Evolutionary conservation across 2,113 vertebrate genomes (phyloP), one percentile per base, ranked within the genome.

Genomic region (Ceyx margarethae): DNA sequence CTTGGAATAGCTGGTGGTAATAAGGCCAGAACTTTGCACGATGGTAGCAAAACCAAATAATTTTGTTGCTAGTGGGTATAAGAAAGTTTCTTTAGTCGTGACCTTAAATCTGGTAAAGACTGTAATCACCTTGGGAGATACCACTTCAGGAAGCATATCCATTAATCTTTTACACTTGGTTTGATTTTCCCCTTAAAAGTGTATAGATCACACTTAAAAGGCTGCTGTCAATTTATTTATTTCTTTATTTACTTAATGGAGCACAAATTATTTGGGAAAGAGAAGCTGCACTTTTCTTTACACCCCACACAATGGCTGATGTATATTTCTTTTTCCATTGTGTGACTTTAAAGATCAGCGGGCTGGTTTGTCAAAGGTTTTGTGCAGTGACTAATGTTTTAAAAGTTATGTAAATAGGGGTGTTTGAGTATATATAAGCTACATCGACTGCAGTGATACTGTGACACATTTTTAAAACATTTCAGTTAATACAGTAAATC

Each of bases 121-220:
- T 91, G 54, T 71, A 92, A 91, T 94, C 73, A 91, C 60, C 61
- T 58, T 96, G 89, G 95, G 95, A 97, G 93, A 92, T 89, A 95
- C 42, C 94, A 93, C 83, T 97, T 95, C 62, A 53, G 84, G 75
- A 95, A 92, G 54, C 40, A 28, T 60, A 74, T 82, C 87, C 77
- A 61, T 95, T 88, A 92, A 77, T 94, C 69, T 93, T 95, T 91
- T 92, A 85, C 85, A 69, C 40, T 90, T 75, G 88, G 61, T 65
- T 85, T 82, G 81, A 61, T 91, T 91, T 89, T n/a, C 21, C 58
- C 42, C 78, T 79, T 84, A 68, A 80, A 89, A 89, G 25, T 77
- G 26, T 73, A 75, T 43, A 65, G 86, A 78, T 87, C 81, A 75
- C 53, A 74, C 75, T 57, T 77, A 87, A 90, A 93, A 94, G 74